Evolutionary conservation across 2,888 invertebrate species (phyloP).

Genomic region (Philonicus albiceps): DNA sequence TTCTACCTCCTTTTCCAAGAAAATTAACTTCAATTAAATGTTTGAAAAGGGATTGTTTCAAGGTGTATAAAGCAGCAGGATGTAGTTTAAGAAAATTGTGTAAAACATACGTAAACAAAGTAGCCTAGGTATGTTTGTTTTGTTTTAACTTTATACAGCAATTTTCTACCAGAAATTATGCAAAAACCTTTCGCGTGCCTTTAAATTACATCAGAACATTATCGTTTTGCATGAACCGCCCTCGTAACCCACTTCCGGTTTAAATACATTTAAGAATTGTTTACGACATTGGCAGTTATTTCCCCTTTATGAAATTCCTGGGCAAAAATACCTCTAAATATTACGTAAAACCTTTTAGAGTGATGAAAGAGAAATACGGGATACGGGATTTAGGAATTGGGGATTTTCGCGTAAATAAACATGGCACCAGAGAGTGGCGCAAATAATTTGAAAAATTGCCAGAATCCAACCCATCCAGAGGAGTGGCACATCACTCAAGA

Average conservation of each 20-base stretch:
- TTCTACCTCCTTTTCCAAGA: too few relatives aligned
- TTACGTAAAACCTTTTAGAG: not conserved
- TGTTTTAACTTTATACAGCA: too few relatives aligned
- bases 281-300: not conserved
- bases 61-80: too few relatives aligned
- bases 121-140: too few relatives aligned
- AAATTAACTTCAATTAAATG: too few relatives aligned
- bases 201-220: not conserved
- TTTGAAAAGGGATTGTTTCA: too few relatives aligned
- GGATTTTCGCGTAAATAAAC: not conserved
- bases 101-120: too few relatives aligned
- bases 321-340: not conserved
- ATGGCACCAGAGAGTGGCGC: not conserved
- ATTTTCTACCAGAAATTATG: not conserved
- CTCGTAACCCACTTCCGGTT: not conserved
- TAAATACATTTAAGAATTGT: not conserved
- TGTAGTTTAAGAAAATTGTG: too few relatives aligned
- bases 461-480: constrained; percentile 16
- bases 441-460: constrained; percentile 35
- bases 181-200: not conserved
- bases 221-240: not conserved
- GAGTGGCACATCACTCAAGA: constrained; percentile 32
- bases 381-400: not conserved
- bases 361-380: not conserved
- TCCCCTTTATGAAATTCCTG: not conserved